These are phyloP conservation scores for Thunnus maccoyii DNA, from an alignment of 2,113 vertebrate genomes.

Conservation along the genomic window DNA sequence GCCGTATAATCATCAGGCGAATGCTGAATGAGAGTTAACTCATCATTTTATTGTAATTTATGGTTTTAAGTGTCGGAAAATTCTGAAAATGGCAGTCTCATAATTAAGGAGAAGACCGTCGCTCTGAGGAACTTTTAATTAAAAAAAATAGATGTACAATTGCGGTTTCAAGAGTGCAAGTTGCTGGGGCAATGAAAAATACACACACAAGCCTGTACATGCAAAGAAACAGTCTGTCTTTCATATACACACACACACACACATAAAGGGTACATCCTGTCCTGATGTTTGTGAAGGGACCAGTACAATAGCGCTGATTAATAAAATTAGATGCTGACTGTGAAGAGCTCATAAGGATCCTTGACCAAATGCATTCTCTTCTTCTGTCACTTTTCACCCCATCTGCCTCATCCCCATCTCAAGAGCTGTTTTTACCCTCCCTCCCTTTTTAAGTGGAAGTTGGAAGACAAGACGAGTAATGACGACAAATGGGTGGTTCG, in stretches of 20 bases:
- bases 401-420: conserved; percentile 32
- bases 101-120: neutral
- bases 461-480: conserved; percentile 7
- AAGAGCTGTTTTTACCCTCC: conserved; percentile 52
- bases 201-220: neutral
- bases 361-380: conserved; percentile 48
- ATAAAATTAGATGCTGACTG: conserved; percentile 48
- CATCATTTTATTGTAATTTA: conserved; percentile 8
- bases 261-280: neutral
- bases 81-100: neutral
- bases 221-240: neutral
- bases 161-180: conserved; percentile 1
- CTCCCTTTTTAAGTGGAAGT: neutral
- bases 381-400: conserved; percentile 15
- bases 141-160: neutral
- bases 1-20: no score
- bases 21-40: no score
- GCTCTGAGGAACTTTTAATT: conserved; percentile 7
- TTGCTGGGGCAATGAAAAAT: neutral
- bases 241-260: neutral
- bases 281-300: conserved; percentile 13
- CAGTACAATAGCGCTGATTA: conserved; percentile 67
- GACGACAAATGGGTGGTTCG: conserved; percentile 21
- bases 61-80: neutral
- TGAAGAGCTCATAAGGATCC: conserved; percentile 46